Conservation (phyloP, 2,797 vertebrate species). For the Carapus acus region DNA sequence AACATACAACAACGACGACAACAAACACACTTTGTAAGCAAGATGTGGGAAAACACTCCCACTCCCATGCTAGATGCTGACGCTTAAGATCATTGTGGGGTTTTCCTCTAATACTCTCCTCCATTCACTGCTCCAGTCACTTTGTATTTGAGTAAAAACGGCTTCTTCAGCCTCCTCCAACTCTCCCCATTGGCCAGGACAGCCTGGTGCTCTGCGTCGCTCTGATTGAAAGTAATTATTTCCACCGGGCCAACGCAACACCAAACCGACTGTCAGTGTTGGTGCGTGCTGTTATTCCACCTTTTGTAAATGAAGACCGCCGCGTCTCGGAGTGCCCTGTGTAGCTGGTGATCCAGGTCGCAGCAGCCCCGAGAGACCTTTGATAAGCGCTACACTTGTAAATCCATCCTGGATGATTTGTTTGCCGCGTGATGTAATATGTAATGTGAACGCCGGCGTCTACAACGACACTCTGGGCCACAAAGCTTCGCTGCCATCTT, state of each 20-base stretch:
- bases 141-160: too few species aligned
- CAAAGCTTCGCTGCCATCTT: conserved; percentile 21
- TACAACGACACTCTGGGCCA: neutral
- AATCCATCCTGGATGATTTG: conserved; percentile 25
- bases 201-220: too few species aligned
- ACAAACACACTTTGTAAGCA: neutral
- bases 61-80: neutral
- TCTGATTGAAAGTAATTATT: too few species aligned
- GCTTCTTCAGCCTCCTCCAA: too few species aligned
- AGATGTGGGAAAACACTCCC: neutral
- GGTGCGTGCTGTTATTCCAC: neutral
- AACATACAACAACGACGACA: neutral
- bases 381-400: conserved; percentile 18
- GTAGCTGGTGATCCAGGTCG: neutral
- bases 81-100: neutral
- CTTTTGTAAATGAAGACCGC: neutral
- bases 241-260: too few species aligned
- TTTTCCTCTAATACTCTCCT: too few species aligned
- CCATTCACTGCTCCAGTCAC: too few species aligned
- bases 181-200: too few species aligned
- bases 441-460: conserved; percentile 16
- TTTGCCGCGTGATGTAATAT: conserved; percentile 7
- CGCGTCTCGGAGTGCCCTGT: neutral
- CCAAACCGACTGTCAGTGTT: too few species aligned
- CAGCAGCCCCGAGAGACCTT: conserved; percentile 2